phyloP scores from a whole-genome alignment of 2,797 vertebrate genomes.

The Galago senegalensis region DNA sequence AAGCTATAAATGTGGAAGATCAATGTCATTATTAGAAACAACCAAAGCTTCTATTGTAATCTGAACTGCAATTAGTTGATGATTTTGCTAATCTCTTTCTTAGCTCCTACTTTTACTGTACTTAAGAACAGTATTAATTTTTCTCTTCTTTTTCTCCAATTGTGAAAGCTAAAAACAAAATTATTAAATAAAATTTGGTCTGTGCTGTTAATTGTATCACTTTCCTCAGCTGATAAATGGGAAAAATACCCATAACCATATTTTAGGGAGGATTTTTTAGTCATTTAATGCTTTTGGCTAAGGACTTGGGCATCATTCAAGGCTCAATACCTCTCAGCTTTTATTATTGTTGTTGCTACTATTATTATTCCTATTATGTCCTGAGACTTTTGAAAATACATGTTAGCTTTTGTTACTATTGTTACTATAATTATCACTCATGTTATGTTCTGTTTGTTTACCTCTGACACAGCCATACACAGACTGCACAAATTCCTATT shows the following conservation, averaged over 20 bases:
- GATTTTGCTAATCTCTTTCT: background rate
- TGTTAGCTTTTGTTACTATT: background rate
- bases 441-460: background rate
- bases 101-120: background rate
- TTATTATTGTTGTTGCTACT: background rate
- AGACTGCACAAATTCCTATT: background rate
- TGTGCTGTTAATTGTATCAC: background rate
- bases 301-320: background rate
- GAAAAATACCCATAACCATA: background rate
- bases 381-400: background rate
- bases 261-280: background rate
- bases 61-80: background rate
- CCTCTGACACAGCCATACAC: background rate
- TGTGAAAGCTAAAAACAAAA: background rate
- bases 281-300: constrained; percentile 3
- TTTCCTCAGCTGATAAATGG: background rate
- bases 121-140: background rate
- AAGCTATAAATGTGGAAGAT: background rate
- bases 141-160: background rate
- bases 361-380: background rate
- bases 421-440: background rate
- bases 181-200: background rate
- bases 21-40: background rate
- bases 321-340: background rate
- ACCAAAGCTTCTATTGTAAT: background rate